Evolutionary conservation across 2,888 invertebrate species (phyloP).

Genomic region (Luperina testacea): DNA sequence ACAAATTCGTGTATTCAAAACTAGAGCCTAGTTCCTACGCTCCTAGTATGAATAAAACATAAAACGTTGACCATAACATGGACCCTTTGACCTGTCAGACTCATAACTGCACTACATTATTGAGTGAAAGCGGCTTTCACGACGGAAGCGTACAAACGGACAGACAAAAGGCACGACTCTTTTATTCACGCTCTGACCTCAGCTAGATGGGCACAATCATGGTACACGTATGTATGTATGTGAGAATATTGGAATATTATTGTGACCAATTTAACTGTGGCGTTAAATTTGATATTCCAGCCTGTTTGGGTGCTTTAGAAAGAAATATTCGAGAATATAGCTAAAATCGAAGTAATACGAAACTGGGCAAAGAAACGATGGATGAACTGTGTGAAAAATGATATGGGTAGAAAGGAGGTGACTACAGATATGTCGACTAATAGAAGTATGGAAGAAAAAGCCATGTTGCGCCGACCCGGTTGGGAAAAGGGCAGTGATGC

Average conservation of each 20-base stretch:
- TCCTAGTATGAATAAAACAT: slow-evolving; percentile 13
- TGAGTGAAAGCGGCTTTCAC: slow-evolving; percentile 85
- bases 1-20: neutral
- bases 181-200: slow-evolving; percentile 77
- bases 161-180: slow-evolving; percentile 76
- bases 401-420: neutral
- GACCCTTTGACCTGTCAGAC: slow-evolving; percentile 77
- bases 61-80: slow-evolving; percentile 24
- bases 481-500: neutral
- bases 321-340: neutral
- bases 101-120: slow-evolving; percentile 74
- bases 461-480: neutral
- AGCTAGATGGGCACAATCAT: slow-evolving; percentile 54
- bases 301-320: neutral
- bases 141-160: slow-evolving; percentile 71
- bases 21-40: slow-evolving; percentile 8
- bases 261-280: slow-evolving; percentile 4
- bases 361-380: neutral
- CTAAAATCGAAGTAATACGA: neutral
- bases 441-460: neutral
- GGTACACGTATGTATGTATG: slow-evolving; percentile 29
- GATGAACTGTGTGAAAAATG: neutral
- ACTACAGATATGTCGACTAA: neutral
- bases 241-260: slow-evolving; percentile 41
- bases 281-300: neutral